Base-by-base conservation (phyloP, 1,140 invertebrate genomes). In the Sycophila sp. region DNA sequence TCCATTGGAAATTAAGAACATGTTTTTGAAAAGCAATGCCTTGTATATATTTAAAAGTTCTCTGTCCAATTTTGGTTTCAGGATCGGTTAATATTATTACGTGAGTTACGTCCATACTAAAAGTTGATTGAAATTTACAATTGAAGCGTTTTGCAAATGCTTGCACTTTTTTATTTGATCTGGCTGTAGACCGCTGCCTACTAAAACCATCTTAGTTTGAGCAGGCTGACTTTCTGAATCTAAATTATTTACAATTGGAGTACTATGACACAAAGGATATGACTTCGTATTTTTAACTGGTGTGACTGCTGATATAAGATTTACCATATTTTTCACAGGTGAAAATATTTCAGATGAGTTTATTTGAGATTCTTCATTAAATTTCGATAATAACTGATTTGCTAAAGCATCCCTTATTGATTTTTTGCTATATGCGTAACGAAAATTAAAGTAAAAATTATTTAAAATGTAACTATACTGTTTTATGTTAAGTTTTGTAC, bases 1-100 rank as follows among this genome's bases (percentile, higher is more conserved):
- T 75, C 92, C 92, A 93, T 45, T 87, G 80, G 34, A 69, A 73
- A 10, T 49, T 63, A 19, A 81, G 53, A 15, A 79, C 63, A 69
- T 72, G 75, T 17, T 78, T 81, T 11, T 73, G 56, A 4, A 75
- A 62, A 10, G 74, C 79, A 19, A 81, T 69, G 2, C 78, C 79
- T 13, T 80, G 79, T 13, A 81, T 13, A 26, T 76, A 80, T 34
- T 81, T 81, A 15, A 80, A 49, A 0, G 79, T 81, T 26, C 72
- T 80, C 10, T 38, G 71, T 2, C 71, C 76, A 0, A 36, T 13
- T 34, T 72, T 71, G 4, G 38, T 68, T 53, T 60, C 24, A 8
- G 36, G 7, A 59, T 64, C 32, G 4, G 63, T 69, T 64, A 65
- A 26, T 15, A 81, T 74, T 47, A 80, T 74, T 7, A 80, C 76